Base-by-base conservation (phyloP, 2,888 invertebrate species). In the Lomographa bimaculata region DNA sequence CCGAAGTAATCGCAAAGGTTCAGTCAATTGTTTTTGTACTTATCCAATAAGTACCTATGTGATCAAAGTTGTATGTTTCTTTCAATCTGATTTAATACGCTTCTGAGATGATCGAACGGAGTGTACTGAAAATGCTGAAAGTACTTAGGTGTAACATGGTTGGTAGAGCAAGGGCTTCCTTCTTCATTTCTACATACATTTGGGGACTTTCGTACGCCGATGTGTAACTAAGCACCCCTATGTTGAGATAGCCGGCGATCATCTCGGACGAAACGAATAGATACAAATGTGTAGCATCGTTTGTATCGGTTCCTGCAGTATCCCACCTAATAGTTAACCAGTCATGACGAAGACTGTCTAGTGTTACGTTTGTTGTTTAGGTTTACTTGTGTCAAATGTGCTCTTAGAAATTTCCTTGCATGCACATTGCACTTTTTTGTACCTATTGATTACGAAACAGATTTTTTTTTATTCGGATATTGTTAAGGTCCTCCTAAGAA, bases 311-410 rank as follows among this genome's bases (percentile, higher is more conserved):
- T 78, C 79, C 75, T 79, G 71, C 64, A 68, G 70, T 62, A 57
- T 79, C 78, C 86, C 86, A 86, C 84, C 87, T 85, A 82, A 72
- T 72, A 76, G 77, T 77, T 75, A 73, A 77, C 76, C 87, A 87
- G 87, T 86, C 87, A 82, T 59, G 58, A 61, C 64, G 62, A 89
- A 89, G 87, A 89, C 87, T 89, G 87, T 74, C 79, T 82, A 81
- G 79, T 53, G 54, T 82, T 82, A 85, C 59, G 64, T 84, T 84
- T 80, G 73, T 79, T 81, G 67, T 77, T n/a, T 82, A 80, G 68
- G 60, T 79, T 82, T 79, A 79, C 70, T 77, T 74, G 70, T 71
- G 63, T 74, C 67, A 61, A 60, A 70, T 70, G 68, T 72, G 64
- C 65, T 71, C 62, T 67, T 68, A 60, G 60, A 66, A 66, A 64